phyloP scores from a whole-genome alignment of 1,140 invertebrate genomes.

The Hyles euphorbiae region DNA sequence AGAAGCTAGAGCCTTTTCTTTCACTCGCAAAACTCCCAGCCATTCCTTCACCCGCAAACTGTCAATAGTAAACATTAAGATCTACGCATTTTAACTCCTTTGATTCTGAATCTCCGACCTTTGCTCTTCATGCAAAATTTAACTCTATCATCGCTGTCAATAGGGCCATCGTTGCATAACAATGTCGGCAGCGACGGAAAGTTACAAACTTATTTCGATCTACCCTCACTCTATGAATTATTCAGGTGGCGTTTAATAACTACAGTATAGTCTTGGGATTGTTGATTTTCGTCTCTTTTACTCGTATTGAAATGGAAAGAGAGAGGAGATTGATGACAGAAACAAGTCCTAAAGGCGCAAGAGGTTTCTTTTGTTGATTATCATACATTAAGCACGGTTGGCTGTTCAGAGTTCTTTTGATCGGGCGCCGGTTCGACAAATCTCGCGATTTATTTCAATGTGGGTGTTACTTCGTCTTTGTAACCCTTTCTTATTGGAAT shows the following conservation, averaged over 20 bases:
- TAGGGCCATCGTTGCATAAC: constrained; percentile 36
- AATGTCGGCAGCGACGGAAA: constrained; percentile 24
- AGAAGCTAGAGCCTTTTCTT: constrained; percentile 8
- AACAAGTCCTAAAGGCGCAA: constrained; percentile 8
- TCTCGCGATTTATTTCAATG: constrained; percentile 1
- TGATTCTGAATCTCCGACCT: constrained; percentile 42
- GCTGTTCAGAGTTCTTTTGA: constrained; percentile 7
- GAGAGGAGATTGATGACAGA: constrained; percentile 5
- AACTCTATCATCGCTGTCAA: constrained; percentile 29
- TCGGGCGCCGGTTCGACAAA: constrained; percentile 8
- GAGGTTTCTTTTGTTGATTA: constrained; percentile 12
- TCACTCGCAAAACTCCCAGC: constrained; percentile 6
- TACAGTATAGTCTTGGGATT: constrained; percentile 46
- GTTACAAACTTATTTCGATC: constrained; percentile 52
- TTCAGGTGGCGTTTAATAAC: constrained; percentile 70
- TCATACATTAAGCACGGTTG: constrained; percentile 13
- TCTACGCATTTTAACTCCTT: constrained; percentile 47
- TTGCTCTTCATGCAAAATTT: constrained; percentile 25
- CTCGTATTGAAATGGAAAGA: constrained; percentile 1
- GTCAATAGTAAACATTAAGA: constrained; percentile 45
- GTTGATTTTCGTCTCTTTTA: constrained; percentile 23
- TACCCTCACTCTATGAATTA: constrained; percentile 68
- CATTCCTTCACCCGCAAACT: constrained; percentile 24
- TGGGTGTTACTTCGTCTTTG: too few species aligned
- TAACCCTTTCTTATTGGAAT: too few species aligned